Conservation (phyloP, 2,113 vertebrate species). For the Varanus komodoensis region DNA sequence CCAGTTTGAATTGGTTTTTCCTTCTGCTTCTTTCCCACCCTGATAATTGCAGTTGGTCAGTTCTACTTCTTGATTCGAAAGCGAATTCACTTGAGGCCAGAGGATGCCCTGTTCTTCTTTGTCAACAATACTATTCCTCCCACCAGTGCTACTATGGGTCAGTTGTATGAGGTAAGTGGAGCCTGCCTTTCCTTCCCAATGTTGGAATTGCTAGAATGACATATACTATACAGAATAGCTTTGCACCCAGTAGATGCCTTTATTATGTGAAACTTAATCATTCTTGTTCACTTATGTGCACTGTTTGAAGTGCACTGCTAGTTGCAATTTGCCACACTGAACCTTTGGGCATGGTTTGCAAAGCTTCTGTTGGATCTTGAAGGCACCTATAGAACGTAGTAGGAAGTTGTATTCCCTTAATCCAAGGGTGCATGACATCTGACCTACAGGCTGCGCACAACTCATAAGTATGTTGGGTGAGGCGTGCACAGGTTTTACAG, state of each 20-base stretch:
- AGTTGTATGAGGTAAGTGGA: slow-evolving; percentile 93
- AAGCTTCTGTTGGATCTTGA: not conserved
- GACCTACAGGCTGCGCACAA: not conserved
- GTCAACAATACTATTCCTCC: slow-evolving; percentile 97
- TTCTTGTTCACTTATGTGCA: not conserved
- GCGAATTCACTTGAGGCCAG: slow-evolving; percentile 93
- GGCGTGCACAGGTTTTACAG: not conserved
- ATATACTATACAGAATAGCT: not conserved
- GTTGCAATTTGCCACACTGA: not conserved
- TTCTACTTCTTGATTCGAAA: slow-evolving; percentile 98
- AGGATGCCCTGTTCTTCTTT: slow-evolving; percentile 98
- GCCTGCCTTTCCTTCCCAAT: not conserved
- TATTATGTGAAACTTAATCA: not conserved
- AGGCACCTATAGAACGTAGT: not conserved
- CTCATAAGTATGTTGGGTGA: not conserved
- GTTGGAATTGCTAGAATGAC: not conserved
- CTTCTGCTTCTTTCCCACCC: slow-evolving; percentile 5
- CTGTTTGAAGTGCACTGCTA: not conserved
- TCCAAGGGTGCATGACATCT: not conserved
- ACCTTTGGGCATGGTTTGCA: not conserved
- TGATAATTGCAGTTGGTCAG: slow-evolving; percentile 86
- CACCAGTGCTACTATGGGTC: slow-evolving; percentile 94
- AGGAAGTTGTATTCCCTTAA: too few relatives aligned
- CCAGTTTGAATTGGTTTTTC: not conserved
- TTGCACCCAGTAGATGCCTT: not conserved